Evolutionary conservation across 35 echinoderm and acorn worm genomes (phyloP).

Genomic region (Anneissia japonica): DNA sequence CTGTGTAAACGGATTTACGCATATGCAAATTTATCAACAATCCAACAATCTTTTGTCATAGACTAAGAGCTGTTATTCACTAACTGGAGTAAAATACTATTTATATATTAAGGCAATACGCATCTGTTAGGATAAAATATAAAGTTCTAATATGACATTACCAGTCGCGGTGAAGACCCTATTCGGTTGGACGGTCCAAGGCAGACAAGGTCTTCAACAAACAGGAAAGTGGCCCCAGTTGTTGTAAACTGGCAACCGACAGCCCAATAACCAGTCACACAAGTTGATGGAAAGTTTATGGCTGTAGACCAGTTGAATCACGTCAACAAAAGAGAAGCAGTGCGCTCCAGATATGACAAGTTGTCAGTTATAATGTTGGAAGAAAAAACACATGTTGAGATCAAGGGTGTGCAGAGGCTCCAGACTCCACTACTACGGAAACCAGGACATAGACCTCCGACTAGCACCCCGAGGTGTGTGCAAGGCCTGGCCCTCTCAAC

Average conservation of each 20-base stretch:
- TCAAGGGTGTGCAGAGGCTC: not conserved
- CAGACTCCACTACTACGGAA: conserved; percentile 11
- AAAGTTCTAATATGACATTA: not conserved
- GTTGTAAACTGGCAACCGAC: conserved; percentile 9
- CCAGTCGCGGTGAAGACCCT: conserved; percentile 28
- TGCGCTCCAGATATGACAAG: not conserved
- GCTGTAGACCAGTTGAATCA: not conserved
- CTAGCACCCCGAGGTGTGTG: not conserved
- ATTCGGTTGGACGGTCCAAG: conserved; percentile 27
- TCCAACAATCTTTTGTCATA: too few relatives aligned
- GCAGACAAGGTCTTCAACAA: not conserved
- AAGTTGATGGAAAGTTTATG: conserved; percentile 21
- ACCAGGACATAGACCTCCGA: not conserved
- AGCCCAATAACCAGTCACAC: not conserved
- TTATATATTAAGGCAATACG: not conserved
- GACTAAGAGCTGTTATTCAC: too few relatives aligned
- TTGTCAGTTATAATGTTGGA: not conserved
- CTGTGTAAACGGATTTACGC: too few relatives aligned
- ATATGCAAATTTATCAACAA: too few relatives aligned
- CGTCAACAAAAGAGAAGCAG: not conserved
- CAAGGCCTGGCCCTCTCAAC: not conserved
- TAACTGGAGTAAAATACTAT: not conserved
- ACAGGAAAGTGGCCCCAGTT: conserved; percentile 7
- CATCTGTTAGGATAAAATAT: not conserved
- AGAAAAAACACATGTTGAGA: not conserved